Evolutionary conservation across 2,113 vertebrate genomes (phyloP), one percentile per base, ranked within the genome.

Genomic region (Accipiter virgatus): DNA sequence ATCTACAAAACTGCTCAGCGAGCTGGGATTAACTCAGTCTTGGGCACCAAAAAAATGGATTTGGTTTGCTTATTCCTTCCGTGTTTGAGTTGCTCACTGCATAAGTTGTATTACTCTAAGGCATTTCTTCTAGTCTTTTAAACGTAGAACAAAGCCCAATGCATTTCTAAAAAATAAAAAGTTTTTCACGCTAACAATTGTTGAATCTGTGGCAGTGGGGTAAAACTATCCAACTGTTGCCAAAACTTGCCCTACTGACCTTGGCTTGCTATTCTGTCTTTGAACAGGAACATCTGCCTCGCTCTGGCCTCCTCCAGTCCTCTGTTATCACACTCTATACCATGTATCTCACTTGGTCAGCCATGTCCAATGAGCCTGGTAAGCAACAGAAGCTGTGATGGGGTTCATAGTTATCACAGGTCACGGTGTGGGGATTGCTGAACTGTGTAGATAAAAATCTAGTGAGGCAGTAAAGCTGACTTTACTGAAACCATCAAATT

Each of bases 281-380:
- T 96, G 29, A 53, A 40, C 78, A 99, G 99, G 99, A 99, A 72
- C 92, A 97, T 90, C 98, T 99, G 58, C 97, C 99, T 56, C 97
- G 62, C 38, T 99, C 99, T 27, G 99, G 99, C 91, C 99, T 99
- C 36, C 98, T 99, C 3, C 99, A 99, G 98, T 99, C 99, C 20
- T 99, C 99, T 29, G 47, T 99, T 90, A 99, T 99, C 96, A 99
- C 99, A 1, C 93, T 99, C 43, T 99, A 99, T 91, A 99, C 99
- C 86, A 98, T 99, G 97, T 99, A 99, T 89, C 98, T 99, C 91
- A 99, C 99, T 5, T 99, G 99, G 99, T 99, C 99, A 53, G 99
- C 99, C 85, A 99, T 99, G 98, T 99, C 98, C 84, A 99, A 99
- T 6, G 99, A 99, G 92, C 99, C 99, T 72, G 99, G 99, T 99